Base-by-base conservation (phyloP, 2,113 vertebrate species). In the Serilophus lunatus region DNA sequence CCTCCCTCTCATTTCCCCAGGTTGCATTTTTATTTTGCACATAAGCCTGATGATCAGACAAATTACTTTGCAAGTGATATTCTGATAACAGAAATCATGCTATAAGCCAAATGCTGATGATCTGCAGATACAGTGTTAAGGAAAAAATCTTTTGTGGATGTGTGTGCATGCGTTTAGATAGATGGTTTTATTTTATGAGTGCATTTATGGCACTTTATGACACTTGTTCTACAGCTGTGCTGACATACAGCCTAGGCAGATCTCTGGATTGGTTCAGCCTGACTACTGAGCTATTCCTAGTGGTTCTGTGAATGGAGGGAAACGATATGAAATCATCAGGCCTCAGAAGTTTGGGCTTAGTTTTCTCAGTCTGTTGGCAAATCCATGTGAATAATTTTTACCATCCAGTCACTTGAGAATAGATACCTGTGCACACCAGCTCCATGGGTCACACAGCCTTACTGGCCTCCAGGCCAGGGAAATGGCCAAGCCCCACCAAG, bases 1-100 rank as follows among this genome's bases (percentile, higher is more conserved):
- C 72, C 68, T 94, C 82, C 56, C 53, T 96, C 59, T 78, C 76
- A 50, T 90, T 96, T 95, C 69, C 77, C 45, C 44, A 69, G n/a
- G 63, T 14, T 3, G 3, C 44, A 64, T 83, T 86, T 94, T 95
- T 93, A 86, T 93, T 92, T 88, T 83, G 47, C 72, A 76, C 51
- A 81, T 68, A 81, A 96, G 93, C 64, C 36, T 15, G 8, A 78
- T 35, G 61, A 76, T 93, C 88, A 88, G 85, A 70, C 14, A 92
- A 95, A 93, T 74, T 56, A 59, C 56, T 85, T 81, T 70, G 54
- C 51, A 82, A 87, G 49, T 57, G 76, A 92, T 40, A 71, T 60
- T 92, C 66, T 90, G 79, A 61, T 91, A 88, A 85, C 9, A 93
- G 28, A 40, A 79, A 81, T 77, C 13, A 14, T 14, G 11, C 28